These are phyloP conservation scores for Papilio polyxenes DNA, from an alignment of 1,140 invertebrate genomes.

Conservation along the genomic window DNA sequence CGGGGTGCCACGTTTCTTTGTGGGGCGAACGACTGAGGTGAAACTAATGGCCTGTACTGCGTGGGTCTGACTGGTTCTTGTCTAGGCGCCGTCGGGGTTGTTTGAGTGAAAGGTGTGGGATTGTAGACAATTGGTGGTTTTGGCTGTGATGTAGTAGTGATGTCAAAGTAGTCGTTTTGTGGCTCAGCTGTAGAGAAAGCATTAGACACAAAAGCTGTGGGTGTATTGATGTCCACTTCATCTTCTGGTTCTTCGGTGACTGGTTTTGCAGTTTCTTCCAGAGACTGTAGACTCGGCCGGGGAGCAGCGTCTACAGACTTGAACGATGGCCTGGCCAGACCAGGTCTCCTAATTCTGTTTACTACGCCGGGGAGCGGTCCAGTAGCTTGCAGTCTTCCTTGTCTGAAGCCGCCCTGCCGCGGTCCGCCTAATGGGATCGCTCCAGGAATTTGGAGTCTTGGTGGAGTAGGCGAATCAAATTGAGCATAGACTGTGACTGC, in stretches of 20 bases:
- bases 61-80: slow-evolving; percentile 70
- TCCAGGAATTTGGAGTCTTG: slow-evolving; percentile 83
- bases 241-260: slow-evolving; percentile 82
- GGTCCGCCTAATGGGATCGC: slow-evolving; percentile 77
- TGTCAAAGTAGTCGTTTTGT: slow-evolving; percentile 75
- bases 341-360: slow-evolving; percentile 78
- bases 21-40: slow-evolving; percentile 66
- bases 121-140: slow-evolving; percentile 72
- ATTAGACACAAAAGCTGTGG: slow-evolving; percentile 68
- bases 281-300: slow-evolving; percentile 75
- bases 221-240: slow-evolving; percentile 76
- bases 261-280: slow-evolving; percentile 81
- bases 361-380: slow-evolving; percentile 54
- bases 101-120: slow-evolving; percentile 66
- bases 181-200: slow-evolving; percentile 68
- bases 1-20: slow-evolving; percentile 66
- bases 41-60: slow-evolving; percentile 65
- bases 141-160: slow-evolving; percentile 75
- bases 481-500: slow-evolving; percentile 77
- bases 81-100: slow-evolving; percentile 61
- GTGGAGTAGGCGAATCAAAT: slow-evolving; percentile 78
- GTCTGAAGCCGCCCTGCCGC: slow-evolving; percentile 70
- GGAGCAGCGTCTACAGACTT: slow-evolving; percentile 79
- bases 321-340: slow-evolving; percentile 78
- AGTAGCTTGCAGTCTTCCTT: slow-evolving; percentile 66